Evolutionary conservation across 2,888 invertebrate species (phyloP), one percentile per base, ranked within the genome.

Genomic region (Pasiphila rectangulata): DNA sequence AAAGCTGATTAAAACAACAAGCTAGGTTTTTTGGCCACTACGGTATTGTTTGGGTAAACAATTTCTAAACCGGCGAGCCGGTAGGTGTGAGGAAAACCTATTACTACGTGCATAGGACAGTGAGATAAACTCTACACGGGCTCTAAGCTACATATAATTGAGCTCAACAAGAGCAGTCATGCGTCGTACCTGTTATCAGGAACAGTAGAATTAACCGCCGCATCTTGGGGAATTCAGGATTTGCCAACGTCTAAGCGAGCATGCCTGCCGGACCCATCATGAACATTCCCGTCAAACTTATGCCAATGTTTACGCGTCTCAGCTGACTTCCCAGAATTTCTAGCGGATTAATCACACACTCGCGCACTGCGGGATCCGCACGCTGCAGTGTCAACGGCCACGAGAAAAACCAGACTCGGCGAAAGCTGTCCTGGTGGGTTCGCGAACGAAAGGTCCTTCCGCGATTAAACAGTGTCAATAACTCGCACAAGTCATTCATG

Each of bases 361-460:
- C 85, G 81, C 84, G 79, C 86, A 86, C 86, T 85, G 85, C 87
- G 83, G 84, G 80, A 78, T 79, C 83, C 79, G 84, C 79, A 79
- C 84, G 84, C 82, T 83, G 84, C 85, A 86, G 83, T 84, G 86
- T 85, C 87, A 86, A 84, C 85, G 84, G 79, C 83, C 83, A 86
- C 83, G 72, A 78, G 79, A 81, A 84, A 83, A 85, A 83, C 83
- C 79, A 68, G 83, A 74, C 77, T 72, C 62, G 69, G 77, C 77
- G 83, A 83, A 82, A 84, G 79, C 78, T 74, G 78, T 73, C 69
- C 72, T 64, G 63, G 55, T 56, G 47, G 47, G 54, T 61, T 59
- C 51, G 20, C 47, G 59, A 67, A 59, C 54, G 52, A 54, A 56
- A 61, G 55, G 61, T 56, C 57, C 51, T 20, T 59, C 56, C 56